Conservation (phyloP, 2,113 vertebrate genomes). For the Coreoperca whiteheadi region DNA sequence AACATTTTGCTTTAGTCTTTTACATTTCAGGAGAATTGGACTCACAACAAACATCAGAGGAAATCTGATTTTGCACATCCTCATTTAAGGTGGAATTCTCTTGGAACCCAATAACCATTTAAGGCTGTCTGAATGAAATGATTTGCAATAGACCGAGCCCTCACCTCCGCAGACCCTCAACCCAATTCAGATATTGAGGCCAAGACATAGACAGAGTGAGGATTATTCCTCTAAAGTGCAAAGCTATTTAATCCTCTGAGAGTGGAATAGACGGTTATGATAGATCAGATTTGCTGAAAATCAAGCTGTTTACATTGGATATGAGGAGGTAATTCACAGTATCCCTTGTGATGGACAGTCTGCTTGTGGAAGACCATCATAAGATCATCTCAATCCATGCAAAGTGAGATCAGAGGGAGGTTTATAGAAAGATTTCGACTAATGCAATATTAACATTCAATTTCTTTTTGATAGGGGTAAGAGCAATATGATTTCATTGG, state of each 20-base stretch:
- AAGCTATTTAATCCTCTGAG: conserved; percentile 76
- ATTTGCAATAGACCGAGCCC: conserved; percentile 1
- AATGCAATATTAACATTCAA: conserved; percentile 75
- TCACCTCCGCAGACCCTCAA: conserved; percentile 49
- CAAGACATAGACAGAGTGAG: conserved; percentile 70
- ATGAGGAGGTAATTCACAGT: conserved; percentile 69
- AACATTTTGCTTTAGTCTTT: not conserved
- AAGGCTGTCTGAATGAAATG: conserved; percentile 8
- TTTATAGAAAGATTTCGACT: conserved; percentile 64
- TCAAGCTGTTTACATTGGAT: conserved; percentile 76
- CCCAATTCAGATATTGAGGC: conserved; percentile 63
- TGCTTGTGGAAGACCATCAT: conserved; percentile 63
- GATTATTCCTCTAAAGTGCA: conserved; percentile 79
- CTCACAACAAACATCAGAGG: not conserved
- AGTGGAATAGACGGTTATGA: conserved; percentile 67
- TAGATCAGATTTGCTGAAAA: conserved; percentile 77
- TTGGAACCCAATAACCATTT: not conserved
- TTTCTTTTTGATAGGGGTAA: conserved; percentile 58
- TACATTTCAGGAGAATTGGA: not conserved
- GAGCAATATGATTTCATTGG: conserved; percentile 42
- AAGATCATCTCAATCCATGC: conserved; percentile 72
- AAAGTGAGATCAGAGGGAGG: conserved; percentile 65
- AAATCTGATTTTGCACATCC: not conserved
- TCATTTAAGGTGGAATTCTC: not conserved
- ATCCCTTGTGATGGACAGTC: conserved; percentile 64